Base-by-base conservation (phyloP, 2,888 invertebrate genomes). In the Trimorus sp. region DNA sequence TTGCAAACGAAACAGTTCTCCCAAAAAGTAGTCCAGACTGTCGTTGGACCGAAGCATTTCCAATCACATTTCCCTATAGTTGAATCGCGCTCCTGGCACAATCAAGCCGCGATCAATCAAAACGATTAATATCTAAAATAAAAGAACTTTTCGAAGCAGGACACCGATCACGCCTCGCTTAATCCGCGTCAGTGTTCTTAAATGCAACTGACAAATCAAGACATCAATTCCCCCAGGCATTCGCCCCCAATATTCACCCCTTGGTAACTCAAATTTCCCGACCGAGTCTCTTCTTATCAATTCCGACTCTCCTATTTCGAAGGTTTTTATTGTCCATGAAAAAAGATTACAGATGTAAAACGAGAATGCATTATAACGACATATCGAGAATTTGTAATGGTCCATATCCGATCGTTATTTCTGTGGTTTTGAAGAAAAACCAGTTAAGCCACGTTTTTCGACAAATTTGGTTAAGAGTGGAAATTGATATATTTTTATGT, bases 201-300 rank as follows among this genome's bases (percentile, higher is more conserved):
- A 77, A 63, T 42, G 77, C 54, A 58, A 63, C 63, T 77, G 70
- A 77, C 77, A 78, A 78, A 78, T 70, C 70, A 70, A 77, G 77
- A 77, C 63, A 51, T 70, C 69, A 58, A 51, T 63, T 63, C 68
- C 53, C 49, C 48, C 9, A 49, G 38, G 53, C 7, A 60, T 58
- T 37, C 16, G 7, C 11, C 68, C 70, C 60, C 63, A 40, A 66
- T 68, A 68, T 68, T 76, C 66, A 76, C 77, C 63, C 70, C 53
- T 45, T 38, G 63, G 45, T 58, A 70, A 63, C 70, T 70, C 77
- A 63, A 70, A 77, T 77, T 70, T 76, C 69, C 49, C 63, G 51
- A 40, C 53, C 53, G 7, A 37, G n/a, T 38, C 38, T 26, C 12
- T 73, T 36, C 60, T 54, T 54, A 76, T 76, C 68, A 76, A 76